phyloP scores from a whole-genome alignment of 2,797 vertebrate genomes.

The Cephalopachus bancanus region DNA sequence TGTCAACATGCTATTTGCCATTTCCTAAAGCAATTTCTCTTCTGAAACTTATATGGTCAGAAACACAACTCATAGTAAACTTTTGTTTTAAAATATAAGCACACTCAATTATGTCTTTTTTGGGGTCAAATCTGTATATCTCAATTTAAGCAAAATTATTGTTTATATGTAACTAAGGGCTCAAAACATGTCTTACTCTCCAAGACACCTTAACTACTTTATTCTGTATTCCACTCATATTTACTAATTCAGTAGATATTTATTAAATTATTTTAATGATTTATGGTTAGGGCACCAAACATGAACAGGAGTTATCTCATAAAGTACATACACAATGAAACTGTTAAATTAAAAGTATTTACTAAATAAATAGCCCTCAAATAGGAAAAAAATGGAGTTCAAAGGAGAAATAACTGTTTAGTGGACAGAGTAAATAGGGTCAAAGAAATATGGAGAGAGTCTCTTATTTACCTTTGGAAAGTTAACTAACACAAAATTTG shows the following conservation, averaged over 20 bases:
- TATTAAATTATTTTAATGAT: neutral
- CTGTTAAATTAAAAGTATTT: neutral
- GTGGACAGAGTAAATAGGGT: neutral
- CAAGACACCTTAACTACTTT: neutral
- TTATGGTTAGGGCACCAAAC: neutral
- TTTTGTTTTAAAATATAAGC: constrained; percentile 15
- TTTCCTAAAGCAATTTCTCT: neutral
- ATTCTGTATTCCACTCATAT: neutral
- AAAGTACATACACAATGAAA: neutral
- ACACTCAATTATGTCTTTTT: neutral
- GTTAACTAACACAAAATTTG: neutral
- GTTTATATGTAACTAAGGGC: neutral
- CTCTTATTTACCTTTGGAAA: neutral
- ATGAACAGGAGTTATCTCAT: neutral
- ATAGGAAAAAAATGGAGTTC: neutral
- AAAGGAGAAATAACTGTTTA: neutral
- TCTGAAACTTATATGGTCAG: neutral
- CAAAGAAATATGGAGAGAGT: neutral
- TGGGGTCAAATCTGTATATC: neutral
- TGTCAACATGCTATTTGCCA: neutral
- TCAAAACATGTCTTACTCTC: neutral
- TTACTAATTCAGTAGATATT: constrained; percentile 1
- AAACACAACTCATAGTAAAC: neutral
- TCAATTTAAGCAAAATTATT: neutral
- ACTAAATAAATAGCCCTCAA: neutral